These are phyloP conservation scores for Pogonocichla stellata DNA, from an alignment of 2,113 vertebrate species.

Conservation along the genomic window DNA sequence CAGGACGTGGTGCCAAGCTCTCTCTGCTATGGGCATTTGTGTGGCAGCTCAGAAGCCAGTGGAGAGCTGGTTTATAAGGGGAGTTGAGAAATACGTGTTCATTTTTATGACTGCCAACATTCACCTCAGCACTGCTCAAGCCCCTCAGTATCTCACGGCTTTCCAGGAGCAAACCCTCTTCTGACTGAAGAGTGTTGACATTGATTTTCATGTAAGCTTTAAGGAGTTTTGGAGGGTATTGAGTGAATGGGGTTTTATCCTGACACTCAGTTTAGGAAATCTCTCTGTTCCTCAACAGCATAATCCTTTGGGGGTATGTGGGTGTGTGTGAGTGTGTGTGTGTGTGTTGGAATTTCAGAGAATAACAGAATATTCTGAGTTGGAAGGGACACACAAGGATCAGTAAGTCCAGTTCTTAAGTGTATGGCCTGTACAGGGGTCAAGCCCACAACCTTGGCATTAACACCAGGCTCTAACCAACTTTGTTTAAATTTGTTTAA, in stretches of 20 bases:
- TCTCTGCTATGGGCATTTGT: background rate
- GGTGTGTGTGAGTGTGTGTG: too few relatives aligned
- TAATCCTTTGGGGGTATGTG: background rate
- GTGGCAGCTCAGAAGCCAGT: background rate
- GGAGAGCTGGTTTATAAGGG: background rate
- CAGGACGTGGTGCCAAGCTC: background rate
- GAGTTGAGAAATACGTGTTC: background rate
- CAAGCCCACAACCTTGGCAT: background rate
- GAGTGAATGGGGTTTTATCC: fast-evolving
- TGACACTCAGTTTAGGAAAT: background rate
- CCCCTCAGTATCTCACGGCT: background rate
- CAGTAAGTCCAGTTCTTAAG: background rate
- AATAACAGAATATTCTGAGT: background rate
- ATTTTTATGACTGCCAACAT: background rate
- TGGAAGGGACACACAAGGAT: background rate
- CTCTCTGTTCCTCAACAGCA: background rate
- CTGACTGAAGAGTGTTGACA: background rate
- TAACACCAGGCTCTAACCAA: background rate
- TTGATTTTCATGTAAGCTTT: background rate
- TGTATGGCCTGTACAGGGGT: fast-evolving
- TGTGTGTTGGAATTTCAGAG: background rate
- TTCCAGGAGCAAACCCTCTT: background rate
- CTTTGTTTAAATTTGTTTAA: background rate
- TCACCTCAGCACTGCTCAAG: background rate
- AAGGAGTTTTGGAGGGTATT: background rate